phyloP scores from a whole-genome alignment of 2,797 vertebrate species.

The Sebastes diploproa region DNA sequence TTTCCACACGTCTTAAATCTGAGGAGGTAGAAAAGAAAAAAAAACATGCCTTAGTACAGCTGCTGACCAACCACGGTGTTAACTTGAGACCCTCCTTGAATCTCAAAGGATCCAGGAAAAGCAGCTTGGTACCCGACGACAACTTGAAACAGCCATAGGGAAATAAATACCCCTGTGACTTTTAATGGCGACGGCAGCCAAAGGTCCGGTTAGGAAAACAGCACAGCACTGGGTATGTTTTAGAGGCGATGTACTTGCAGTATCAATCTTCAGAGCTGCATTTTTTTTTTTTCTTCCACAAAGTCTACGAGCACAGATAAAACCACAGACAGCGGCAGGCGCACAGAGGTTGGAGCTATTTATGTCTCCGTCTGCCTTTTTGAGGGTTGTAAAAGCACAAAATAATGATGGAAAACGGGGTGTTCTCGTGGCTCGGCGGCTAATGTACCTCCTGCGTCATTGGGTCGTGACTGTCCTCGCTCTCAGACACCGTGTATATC shows the following conservation, averaged over 20 bases:
- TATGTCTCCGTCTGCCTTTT: not conserved
- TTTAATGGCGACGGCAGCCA: conserved; percentile 15
- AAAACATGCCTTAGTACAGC: conserved; percentile 35
- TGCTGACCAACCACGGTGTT: conserved; percentile 53
- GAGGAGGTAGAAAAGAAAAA: conserved; percentile 26
- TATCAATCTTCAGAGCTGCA: conserved; percentile 16
- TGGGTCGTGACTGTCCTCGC: not conserved
- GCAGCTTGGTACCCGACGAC: conserved; percentile 46
- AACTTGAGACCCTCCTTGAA: conserved; percentile 44
- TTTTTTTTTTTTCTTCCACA: conserved; percentile 15
- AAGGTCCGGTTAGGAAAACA: conserved; percentile 52
- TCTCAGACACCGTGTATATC: not conserved
- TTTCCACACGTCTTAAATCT: conserved; percentile 51
- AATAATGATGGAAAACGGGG: conserved; percentile 11
- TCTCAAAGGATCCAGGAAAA: conserved; percentile 36
- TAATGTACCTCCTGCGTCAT: not conserved
- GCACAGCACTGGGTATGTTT: not conserved
- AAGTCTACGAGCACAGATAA: not conserved
- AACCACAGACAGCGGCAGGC: not conserved
- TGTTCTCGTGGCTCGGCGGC: not conserved
- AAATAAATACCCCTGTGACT: conserved; percentile 42
- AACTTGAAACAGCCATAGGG: conserved; percentile 29
- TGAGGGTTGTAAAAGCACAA: conserved; percentile 6
- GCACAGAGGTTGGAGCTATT: conserved; percentile 11
- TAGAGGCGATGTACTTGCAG: conserved; percentile 4